Evolutionary conservation across 2,113 vertebrate species (phyloP).

Genomic region (Cervus canadensis): DNA sequence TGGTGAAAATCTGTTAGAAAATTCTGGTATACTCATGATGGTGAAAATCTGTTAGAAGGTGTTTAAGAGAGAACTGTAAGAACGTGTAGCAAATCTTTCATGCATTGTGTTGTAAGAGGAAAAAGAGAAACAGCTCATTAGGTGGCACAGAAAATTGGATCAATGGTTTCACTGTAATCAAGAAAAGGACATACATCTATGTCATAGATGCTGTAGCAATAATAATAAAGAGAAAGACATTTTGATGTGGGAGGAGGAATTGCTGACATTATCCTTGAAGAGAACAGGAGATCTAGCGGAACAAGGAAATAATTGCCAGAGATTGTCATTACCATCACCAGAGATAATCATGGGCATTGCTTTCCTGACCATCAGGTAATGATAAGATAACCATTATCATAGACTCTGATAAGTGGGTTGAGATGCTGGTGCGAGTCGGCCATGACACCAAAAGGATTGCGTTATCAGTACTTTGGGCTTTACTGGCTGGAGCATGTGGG

Average conservation of each 20-base stretch:
- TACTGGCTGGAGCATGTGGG: not conserved
- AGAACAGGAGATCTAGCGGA: not conserved
- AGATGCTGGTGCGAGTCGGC: not conserved
- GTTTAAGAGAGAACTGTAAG: not conserved
- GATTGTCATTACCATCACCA: not conserved
- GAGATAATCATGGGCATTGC: not conserved
- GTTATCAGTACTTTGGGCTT: rapidly evolving
- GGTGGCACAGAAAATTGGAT: not conserved
- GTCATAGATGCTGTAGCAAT: not conserved
- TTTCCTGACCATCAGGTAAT: not conserved
- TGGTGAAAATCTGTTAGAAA: not conserved
- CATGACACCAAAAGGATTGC: not conserved
- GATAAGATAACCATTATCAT: not conserved
- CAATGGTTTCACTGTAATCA: not conserved
- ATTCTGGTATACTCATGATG: not conserved
- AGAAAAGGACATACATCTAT: not conserved
- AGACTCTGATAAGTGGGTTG: not conserved
- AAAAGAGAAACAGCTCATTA: not conserved
- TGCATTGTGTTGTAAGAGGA: not conserved
- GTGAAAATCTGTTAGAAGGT: not conserved
- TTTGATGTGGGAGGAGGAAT: not conserved
- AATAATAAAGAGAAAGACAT: not conserved
- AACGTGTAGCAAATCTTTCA: not conserved
- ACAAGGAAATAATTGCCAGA: not conserved
- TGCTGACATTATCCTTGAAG: not conserved